Conservation (phyloP, 2,113 vertebrate species). For the Cheirogaleus medius region DNA sequence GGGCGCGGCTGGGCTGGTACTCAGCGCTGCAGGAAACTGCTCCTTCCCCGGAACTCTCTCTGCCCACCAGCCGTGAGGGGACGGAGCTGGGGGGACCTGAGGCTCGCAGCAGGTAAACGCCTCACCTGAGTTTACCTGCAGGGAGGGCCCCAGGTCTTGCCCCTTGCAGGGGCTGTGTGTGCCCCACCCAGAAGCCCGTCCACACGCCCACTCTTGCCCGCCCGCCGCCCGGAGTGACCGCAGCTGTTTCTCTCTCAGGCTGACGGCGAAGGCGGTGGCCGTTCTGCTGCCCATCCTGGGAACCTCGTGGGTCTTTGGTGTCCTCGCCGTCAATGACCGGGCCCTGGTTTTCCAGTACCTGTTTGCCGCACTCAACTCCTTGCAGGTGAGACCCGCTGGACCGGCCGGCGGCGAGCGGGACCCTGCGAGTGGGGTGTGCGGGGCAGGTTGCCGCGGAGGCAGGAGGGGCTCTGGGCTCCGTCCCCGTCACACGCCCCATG, state of each 20-base stretch:
- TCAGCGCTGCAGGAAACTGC: background rate
- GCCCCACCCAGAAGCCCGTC: rapidly evolving
- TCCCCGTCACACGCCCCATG: background rate
- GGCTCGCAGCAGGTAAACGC: background rate
- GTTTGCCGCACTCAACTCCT: conserved; percentile 96
- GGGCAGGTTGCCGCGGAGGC: rapidly evolving
- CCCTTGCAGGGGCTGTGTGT: background rate
- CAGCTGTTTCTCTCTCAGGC: conserved; percentile 79
- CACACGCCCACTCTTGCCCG: rapidly evolving
- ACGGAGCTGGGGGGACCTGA: background rate
- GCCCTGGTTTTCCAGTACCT: conserved; percentile 94
- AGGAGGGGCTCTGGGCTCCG: rapidly evolving
- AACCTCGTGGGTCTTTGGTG: conserved; percentile 97
- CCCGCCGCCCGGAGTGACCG: rapidly evolving
- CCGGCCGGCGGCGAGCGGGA: rapidly evolving
- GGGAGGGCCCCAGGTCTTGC: background rate
- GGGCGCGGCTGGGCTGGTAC: rapidly evolving
- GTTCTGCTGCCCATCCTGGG: conserved; percentile 96
- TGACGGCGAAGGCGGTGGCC: conserved; percentile 95
- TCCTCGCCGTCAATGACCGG: conserved; percentile 92
- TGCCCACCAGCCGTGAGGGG: background rate
- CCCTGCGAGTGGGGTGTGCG: rapidly evolving
- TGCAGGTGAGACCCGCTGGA: conserved; percentile 87
- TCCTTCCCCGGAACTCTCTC: background rate
- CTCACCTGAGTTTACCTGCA: background rate